Base-by-base conservation (phyloP, 2,113 vertebrate genomes). In the Lampris megalopsis region DNA sequence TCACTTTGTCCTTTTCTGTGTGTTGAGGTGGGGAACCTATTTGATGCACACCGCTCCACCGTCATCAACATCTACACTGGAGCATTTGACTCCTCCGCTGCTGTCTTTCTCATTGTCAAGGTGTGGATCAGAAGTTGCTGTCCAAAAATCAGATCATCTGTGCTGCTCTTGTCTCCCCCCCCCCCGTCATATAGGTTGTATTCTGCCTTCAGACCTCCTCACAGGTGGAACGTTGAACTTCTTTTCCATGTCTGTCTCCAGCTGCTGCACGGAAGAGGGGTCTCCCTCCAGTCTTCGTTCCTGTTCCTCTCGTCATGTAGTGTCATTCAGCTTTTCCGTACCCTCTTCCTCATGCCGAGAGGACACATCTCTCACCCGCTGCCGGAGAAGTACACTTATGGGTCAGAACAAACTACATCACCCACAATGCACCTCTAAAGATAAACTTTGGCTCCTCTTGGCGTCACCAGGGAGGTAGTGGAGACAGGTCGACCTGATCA, bases 21-120 rank as follows among this genome's bases (percentile, higher is more conserved):
- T 67, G 40, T 66, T 5, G 37, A 73, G 73, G 69, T 73, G 43
- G 73, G 68, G n/a, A 80, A 84, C 61, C 69, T 84, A 40, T 80
- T 76, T 57, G 60, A 68, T 1, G 49, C 60, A n/a, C 59, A 48
- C 9, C 80, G 80, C 48, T 78, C 71, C 54, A 82, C 75, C 24
- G 47, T 75, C 54, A 83, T 83, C 60, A 71, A 61, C 6, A 38
- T 71, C 53, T 79, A 78, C 61, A 83, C 52, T 7, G 71, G 81
- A 8, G 75, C 81, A 5, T 79, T 37, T 45, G 75, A 74, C 4
- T 62, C 75, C 9, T 83, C 81, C 4, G 66, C 81, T n/a, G 56
- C 6, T 0, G 66, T 83, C 2, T 67, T 70, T 40, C 62, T 83
- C n/a, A 35, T 83, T 40, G 41, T 83, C 40, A 79, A 83, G 66